Conservation (phyloP, 2,888 invertebrate species). For the Dryadula phaetusa region DNA sequence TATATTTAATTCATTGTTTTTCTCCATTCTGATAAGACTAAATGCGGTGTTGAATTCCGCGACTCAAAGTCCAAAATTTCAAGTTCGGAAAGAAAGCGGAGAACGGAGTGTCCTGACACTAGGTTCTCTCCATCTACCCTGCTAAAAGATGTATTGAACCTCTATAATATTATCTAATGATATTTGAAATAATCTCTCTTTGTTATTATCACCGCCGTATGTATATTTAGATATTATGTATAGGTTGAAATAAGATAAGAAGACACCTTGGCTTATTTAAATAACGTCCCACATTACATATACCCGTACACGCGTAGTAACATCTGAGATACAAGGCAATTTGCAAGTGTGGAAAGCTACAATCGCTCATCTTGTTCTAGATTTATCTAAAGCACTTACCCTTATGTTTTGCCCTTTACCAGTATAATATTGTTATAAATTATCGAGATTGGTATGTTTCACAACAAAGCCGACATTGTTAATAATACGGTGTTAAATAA, state of each 20-base stretch:
- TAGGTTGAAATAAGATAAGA: not conserved
- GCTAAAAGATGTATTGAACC: too few relatives aligned
- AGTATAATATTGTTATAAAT: slow-evolving; percentile 1
- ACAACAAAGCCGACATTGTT: not conserved
- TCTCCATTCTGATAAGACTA: too few relatives aligned
- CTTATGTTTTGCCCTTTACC: not conserved
- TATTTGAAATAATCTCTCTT: too few relatives aligned
- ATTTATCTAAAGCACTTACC: slow-evolving; percentile 9
- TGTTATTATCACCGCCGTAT: too few relatives aligned
- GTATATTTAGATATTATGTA: too few relatives aligned
- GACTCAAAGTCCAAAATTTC: too few relatives aligned
- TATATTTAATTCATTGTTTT: too few relatives aligned
- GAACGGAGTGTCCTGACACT: too few relatives aligned
- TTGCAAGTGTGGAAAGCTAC: slow-evolving; percentile 15
- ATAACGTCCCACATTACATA: not conserved
- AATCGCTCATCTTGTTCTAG: slow-evolving; percentile 11
- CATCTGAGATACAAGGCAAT: slow-evolving; percentile 18
- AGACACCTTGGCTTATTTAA: not conserved
- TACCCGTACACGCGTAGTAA: not conserved
- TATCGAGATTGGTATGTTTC: not conserved
- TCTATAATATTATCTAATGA: not conserved
- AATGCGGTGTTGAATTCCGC: too few relatives aligned
- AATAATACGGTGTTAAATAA: too few relatives aligned
- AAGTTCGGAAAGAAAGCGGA: too few relatives aligned
- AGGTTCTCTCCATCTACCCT: too few relatives aligned